Base-by-base conservation (phyloP, 2,113 vertebrate species). In the Echinops telfairi region DNA sequence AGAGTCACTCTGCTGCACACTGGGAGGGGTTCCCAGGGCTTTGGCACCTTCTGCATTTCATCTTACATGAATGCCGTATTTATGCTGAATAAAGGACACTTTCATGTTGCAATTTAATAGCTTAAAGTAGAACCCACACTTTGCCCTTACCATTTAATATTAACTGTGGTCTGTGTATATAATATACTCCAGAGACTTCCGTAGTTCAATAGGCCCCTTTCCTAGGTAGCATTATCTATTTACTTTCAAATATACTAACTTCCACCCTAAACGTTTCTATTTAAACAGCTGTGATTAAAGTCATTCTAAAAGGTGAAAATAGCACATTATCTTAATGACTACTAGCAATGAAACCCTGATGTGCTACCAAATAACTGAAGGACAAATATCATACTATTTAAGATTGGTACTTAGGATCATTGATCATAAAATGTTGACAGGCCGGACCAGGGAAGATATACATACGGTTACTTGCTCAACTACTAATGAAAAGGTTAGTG, bases 91-190 rank as follows among this genome's bases (percentile, higher is more conserved):
- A 95, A 98, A 97, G 94, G 84, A 93, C 66, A 97, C 97, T 97
- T 98, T 97, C 93, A 97, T 79, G 84, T 95, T 95, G 93, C 94
- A 95, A 95, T 96, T 90, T 96, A 97, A 96, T 92, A 95, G 79
- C 93, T 90, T 66, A 97, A 97, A 96, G 95, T 89, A 95, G 97
- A 97, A 97, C 96, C 86, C 25, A 89, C 93, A 95, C 82, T 92
- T 95, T 9, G 22, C 93, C 93, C 77, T 93, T 90, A 91, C 66
- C 85, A 83, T 91, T 86, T 91, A 86, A 90, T 90, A 86, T 89
- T 89, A 96, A 94, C 91, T 92, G 86, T 66, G 27, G 36, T 66
- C 91, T 95, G 68, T 36, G 66, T 93, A 96, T 80, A 91, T 0
- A 43, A 33, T 64, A 57, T 68, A 86, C 86, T 94, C 87, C 33